Conservation (phyloP, 1,140 invertebrate species). For the Drosophila nebulosa region DNA sequence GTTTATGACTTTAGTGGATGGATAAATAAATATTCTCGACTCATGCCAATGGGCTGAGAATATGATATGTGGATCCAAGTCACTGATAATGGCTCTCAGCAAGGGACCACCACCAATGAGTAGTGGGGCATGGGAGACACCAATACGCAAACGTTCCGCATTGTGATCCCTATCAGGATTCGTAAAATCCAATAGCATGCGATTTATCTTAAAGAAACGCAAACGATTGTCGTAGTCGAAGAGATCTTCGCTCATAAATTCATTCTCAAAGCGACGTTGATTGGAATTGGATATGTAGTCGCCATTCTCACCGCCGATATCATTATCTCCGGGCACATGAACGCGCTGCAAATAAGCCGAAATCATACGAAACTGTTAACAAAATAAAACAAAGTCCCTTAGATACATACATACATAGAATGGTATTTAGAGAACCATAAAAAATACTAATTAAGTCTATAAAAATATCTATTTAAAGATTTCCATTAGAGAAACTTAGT, state of each 20-base stretch:
- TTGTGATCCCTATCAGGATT: conserved; percentile 84
- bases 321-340: conserved; percentile 96
- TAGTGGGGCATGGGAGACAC: conserved; percentile 87
- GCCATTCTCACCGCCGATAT: conserved; percentile 95
- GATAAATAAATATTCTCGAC: conserved; percentile 81
- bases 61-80: conserved; percentile 87
- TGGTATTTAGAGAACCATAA: neutral
- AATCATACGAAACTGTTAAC: conserved; percentile 83
- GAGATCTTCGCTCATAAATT: conserved; percentile 87
- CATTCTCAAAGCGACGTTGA: conserved; percentile 88
- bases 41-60: conserved; percentile 93
- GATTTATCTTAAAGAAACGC: conserved; percentile 86
- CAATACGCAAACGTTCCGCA: conserved; percentile 84
- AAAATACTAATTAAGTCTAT: no score
- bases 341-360: conserved; percentile 83
- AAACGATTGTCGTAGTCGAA: conserved; percentile 83
- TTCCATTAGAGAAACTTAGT: no score
- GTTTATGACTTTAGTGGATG: conserved; percentile 66
- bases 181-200: conserved; percentile 83
- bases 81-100: conserved; percentile 83
- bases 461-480: no score
- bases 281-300: conserved; percentile 87
- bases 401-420: no score
- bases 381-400: neutral
- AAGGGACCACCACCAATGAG: conserved; percentile 84